A percentile compares a stretch with the other conserved stretches of the same genome.
These are phyloP conservation scores for Brachionus paranguensis DNA, from an alignment of 1,140 invertebrate species.

Conservation along the genomic window DNA sequence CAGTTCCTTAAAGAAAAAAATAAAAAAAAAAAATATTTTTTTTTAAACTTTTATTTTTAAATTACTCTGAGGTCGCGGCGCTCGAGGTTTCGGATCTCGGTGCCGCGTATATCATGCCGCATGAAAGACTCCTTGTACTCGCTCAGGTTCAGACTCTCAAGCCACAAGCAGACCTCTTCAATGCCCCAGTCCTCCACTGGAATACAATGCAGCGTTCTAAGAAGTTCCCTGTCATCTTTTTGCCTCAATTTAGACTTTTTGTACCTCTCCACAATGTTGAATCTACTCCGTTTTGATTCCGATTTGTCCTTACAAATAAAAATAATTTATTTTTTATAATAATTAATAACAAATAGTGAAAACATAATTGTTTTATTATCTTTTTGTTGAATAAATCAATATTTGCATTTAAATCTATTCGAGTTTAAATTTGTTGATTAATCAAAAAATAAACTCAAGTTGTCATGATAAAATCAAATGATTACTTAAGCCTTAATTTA, in stretches of 20 bases:
- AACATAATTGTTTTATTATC: constrained; percentile 41
- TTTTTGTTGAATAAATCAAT: not conserved
- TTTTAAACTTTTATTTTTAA: not conserved
- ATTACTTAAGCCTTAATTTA: too few species aligned
- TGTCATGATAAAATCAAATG: not conserved
- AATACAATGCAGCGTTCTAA: constrained; percentile 36
- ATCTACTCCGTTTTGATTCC: constrained; percentile 28
- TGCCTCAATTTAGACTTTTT: constrained; percentile 3
- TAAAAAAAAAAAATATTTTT: not conserved
- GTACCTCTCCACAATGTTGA: not conserved
- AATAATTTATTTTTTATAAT: not conserved
- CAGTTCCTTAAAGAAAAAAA: constrained; percentile 63
- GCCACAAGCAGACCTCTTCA: constrained; percentile 67
- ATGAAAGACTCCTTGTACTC: constrained; percentile 75
- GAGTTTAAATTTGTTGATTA: not conserved
- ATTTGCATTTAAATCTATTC: not conserved
- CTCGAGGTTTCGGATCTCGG: constrained; percentile 77
- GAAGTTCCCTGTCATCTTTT: not conserved
- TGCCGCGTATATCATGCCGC: constrained; percentile 81
- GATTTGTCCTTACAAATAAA: not conserved
- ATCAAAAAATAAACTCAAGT: not conserved
- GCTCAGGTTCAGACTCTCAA: constrained; percentile 74
- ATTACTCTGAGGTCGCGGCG: constrained; percentile 60
- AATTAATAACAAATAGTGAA: constrained; percentile 40
- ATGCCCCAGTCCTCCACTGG: constrained; percentile 57